Conservation (phyloP, 2,888 invertebrate genomes). For the Lasioglossum villosulum region DNA sequence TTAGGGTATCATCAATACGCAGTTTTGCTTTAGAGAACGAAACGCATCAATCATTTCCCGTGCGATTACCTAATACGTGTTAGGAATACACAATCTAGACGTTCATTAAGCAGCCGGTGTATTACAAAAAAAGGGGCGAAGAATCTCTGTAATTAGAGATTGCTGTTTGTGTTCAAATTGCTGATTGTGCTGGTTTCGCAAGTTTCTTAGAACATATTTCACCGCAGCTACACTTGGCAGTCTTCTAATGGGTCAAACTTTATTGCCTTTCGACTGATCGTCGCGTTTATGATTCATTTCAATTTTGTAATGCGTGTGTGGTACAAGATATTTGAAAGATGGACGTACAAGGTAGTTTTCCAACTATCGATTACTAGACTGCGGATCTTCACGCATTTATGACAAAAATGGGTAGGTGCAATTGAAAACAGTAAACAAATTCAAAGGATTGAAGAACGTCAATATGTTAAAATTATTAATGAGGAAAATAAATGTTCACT, state of each 20-base stretch:
- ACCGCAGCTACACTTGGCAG: not conserved
- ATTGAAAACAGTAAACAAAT: no score
- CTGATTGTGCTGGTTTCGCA: constrained; percentile 42
- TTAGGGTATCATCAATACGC: not conserved
- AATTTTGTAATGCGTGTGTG: not conserved
- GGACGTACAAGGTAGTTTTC: no score
- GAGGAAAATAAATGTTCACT: no score
- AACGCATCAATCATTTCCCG: constrained; percentile 42
- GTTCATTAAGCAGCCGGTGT: constrained; percentile 13
- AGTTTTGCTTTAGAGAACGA: not conserved
- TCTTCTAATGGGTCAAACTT: constrained; percentile 2
- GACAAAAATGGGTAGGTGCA: no score
- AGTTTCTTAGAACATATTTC: constrained; percentile 7
- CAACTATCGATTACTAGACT: no score
- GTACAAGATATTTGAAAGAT: not conserved
- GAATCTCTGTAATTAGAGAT: constrained; percentile 32
- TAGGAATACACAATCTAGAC: constrained; percentile 14
- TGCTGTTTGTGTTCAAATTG: not conserved
- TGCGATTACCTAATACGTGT: constrained; percentile 23
- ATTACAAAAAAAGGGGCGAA: constrained; percentile 31
- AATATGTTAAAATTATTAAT: no score
- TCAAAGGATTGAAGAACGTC: no score
- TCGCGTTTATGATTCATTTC: not conserved
- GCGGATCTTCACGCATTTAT: no score
- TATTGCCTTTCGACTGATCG: constrained; percentile 26